These are phyloP conservation scores for Cyprinodon diabolis DNA, from an alignment of 2,797 vertebrate genomes.

Conservation along the genomic window DNA sequence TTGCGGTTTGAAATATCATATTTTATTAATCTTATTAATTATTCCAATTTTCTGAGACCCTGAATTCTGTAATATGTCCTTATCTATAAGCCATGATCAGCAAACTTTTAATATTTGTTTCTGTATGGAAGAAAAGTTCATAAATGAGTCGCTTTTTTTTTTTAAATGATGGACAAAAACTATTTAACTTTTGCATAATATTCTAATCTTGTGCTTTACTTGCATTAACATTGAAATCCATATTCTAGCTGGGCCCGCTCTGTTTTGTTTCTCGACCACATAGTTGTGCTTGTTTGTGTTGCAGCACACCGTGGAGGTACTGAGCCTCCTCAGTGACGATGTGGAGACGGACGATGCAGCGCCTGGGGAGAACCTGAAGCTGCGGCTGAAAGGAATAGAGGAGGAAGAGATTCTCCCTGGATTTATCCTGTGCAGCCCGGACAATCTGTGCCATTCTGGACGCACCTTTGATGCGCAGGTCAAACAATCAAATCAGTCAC, in stretches of 20 bases:
- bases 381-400: conserved; percentile 97
- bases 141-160: too few species aligned
- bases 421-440: conserved; percentile 96
- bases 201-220: too few species aligned
- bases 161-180: too few species aligned
- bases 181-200: too few species aligned
- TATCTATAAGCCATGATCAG: too few species aligned
- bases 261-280: conserved; percentile 1
- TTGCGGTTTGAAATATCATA: too few species aligned
- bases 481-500: background rate
- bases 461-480: conserved; percentile 99
- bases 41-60: too few species aligned
- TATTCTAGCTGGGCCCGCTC: background rate
- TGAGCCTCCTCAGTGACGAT: conserved; percentile 96
- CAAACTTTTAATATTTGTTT: too few species aligned
- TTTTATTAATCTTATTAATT: too few species aligned
- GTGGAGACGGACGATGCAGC: conserved; percentile 94
- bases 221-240: background rate
- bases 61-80: too few species aligned
- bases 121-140: too few species aligned
- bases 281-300: conserved; percentile 13
- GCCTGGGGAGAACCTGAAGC: conserved; percentile 97
- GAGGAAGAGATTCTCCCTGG: conserved; percentile 98
- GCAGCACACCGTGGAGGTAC: conserved; percentile 96
- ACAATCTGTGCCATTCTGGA: conserved; percentile 97